Conservation (phyloP, 2,113 vertebrate genomes). For the Oceanites oceanicus region DNA sequence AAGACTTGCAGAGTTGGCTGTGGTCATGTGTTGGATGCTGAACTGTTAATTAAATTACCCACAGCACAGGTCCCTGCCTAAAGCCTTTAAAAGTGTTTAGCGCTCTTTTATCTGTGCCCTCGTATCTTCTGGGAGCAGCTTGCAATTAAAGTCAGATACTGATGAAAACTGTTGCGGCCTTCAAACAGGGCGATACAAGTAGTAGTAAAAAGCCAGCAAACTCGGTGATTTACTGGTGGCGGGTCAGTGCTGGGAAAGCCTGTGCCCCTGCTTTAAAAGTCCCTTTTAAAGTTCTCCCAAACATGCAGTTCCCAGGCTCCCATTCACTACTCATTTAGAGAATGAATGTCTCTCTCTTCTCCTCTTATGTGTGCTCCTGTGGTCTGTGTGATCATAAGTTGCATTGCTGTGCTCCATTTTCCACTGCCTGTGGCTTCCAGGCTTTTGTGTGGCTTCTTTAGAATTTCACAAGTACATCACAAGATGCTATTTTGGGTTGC, state of each 20-base stretch:
- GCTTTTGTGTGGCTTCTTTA: conserved; percentile 51
- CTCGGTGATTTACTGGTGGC: background rate
- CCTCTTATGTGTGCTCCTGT: background rate
- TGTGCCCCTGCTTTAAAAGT: background rate
- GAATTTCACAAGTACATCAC: conserved; percentile 65
- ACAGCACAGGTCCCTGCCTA: conserved; percentile 32
- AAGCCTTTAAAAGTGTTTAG: conserved; percentile 35
- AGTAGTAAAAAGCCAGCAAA: background rate
- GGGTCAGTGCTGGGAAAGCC: background rate
- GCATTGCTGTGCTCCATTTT: conserved; percentile 34
- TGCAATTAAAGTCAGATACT: conserved; percentile 15
- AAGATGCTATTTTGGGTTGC: conserved; percentile 44
- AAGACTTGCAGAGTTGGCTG: conserved; percentile 19
- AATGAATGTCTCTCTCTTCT: background rate
- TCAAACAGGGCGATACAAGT: background rate
- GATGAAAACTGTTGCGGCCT: background rate
- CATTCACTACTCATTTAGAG: background rate
- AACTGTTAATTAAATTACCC: conserved; percentile 76
- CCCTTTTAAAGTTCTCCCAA: background rate
- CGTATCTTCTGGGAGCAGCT: conserved; percentile 47
- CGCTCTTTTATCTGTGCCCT: conserved; percentile 34
- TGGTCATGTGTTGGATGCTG: conserved; percentile 7
- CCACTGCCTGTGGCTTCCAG: conserved; percentile 43
- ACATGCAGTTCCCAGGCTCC: background rate
- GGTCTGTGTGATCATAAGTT: conserved; percentile 21